Base-by-base conservation (phyloP, 2,113 vertebrate genomes). In the Paralichthys olivaceus region DNA sequence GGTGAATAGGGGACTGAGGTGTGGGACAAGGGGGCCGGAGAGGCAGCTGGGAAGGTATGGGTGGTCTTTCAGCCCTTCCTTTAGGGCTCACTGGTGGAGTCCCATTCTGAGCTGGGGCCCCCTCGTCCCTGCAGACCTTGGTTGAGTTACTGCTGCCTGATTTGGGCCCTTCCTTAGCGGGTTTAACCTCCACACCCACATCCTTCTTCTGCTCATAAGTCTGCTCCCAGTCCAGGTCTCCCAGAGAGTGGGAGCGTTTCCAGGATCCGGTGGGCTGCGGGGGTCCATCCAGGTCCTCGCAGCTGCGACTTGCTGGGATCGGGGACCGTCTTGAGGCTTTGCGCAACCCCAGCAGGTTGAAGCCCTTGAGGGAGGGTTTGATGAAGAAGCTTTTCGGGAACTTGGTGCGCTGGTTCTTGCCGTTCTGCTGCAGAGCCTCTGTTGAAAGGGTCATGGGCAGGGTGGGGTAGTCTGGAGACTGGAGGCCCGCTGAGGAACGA, bases 171-270 rank as follows among this genome's bases (percentile, higher is more conserved):
- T 85, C 93, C 80, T 93, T 81, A 0, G 4, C 37, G 19, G 82
- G 23, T 29, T 69, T 92, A 34, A 80, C 71, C 2, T 34, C 89
- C 26, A 87, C 15, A 13, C 56, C 77, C 2, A 69, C 66, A 32
- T 87, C 83, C 62, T 87, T 87, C 59, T 81, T 92, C 80, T 94
- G 91, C 32, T 91, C 80, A 59, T 72, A 20, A 2, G 69, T 84
- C 28, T 90, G 91, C 28, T 95, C 95, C 87, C 94, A 95, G 67
- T 95, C 94, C 67, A 99, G 94, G 86, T 98, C 95, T n/a, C 97
- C 96, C 73, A 99, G 91, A 1, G 97, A 99, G 58, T 95, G 96
- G 63, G 96, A 98, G 22, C 97, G 95, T 76, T 96, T 97, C 95
- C 96, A 97, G 0, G 79, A 7, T 4, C 91, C 94, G 0, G 68